Percentiles rank a stretch among this genome's conserved stretches.
Conservation (phyloP, 2,888 invertebrate genomes). For the Coenonympha glycerion region DNA sequence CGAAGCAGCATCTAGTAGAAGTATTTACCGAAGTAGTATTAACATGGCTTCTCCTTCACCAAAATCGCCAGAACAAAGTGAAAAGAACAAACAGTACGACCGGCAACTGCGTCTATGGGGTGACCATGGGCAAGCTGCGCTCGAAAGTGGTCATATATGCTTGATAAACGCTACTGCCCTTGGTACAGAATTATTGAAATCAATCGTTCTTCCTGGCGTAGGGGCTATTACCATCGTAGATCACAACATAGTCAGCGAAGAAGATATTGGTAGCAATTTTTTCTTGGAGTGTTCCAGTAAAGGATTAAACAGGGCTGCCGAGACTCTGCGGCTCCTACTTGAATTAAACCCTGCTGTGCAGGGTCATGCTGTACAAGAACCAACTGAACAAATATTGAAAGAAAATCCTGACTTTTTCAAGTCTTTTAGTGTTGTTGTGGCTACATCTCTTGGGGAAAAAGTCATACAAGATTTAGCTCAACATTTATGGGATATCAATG, state of each 20-base stretch:
- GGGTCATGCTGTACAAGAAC: constrained; percentile 94
- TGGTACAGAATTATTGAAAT: constrained; percentile 96
- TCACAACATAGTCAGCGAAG: constrained; percentile 87
- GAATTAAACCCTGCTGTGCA: constrained; percentile 95
- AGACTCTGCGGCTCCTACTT: constrained; percentile 85
- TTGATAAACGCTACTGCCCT: constrained; percentile 94
- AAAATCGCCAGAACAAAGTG: constrained; percentile 83
- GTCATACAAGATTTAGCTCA: constrained; percentile 83
- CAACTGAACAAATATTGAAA: constrained; percentile 86
- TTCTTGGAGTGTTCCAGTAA: constrained; percentile 89
- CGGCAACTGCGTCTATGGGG: constrained; percentile 96
- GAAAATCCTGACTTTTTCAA: constrained; percentile 93
- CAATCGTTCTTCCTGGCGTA: constrained; percentile 94
- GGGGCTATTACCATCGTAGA: constrained; percentile 95
- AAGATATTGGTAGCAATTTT: constrained; percentile 97
- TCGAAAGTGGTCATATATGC: constrained; percentile 94
- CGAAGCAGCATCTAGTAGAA: no score
- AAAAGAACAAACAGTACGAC: constrained; percentile 87
- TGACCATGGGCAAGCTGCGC: constrained; percentile 94
- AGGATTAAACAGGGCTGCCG: constrained; percentile 89
- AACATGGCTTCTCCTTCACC: constrained; percentile 81
- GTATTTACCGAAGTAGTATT: not conserved
- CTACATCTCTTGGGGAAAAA: constrained; percentile 85
- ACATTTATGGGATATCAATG: constrained; percentile 87
- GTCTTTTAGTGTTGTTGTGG: constrained; percentile 90